Conservation (phyloP, 2,797 vertebrate species). For the Rachycentron canadum region DNA sequence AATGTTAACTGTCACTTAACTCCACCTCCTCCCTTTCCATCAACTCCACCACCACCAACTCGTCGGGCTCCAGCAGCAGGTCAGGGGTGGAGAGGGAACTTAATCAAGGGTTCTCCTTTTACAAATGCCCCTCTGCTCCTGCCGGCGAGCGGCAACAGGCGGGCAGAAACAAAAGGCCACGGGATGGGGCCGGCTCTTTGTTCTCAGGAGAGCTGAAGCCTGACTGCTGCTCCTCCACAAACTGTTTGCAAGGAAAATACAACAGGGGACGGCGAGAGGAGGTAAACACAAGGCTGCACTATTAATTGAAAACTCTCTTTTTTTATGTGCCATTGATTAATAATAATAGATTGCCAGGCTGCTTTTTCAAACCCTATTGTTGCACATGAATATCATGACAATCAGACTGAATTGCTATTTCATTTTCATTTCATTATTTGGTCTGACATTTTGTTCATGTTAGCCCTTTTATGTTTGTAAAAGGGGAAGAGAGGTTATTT, state of each 20-base stretch:
- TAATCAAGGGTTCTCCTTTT: conserved; percentile 86
- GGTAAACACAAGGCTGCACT: conserved; percentile 10
- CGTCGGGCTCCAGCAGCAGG: conserved; percentile 63
- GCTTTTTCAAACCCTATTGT: conserved; percentile 4
- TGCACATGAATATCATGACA: conserved; percentile 7
- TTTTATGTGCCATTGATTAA: neutral
- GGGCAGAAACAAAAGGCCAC: conserved; percentile 60
- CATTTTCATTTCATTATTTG: neutral
- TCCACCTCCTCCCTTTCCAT: neutral
- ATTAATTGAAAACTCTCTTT: neutral
- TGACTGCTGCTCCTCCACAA: conserved; percentile 28
- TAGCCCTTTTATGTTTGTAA: neutral
- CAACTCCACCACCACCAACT: conserved; percentile 25
- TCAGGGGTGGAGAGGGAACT: conserved; percentile 78
- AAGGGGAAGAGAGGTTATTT: neutral
- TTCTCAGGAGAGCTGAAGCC: conserved; percentile 42
- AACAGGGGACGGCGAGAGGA: neutral
- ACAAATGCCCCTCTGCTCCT: conserved; percentile 76
- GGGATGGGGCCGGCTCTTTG: conserved; percentile 56
- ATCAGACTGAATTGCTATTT: neutral
- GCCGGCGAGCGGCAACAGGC: conserved; percentile 48
- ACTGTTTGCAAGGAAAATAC: conserved; percentile 5
- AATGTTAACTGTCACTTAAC: conserved; percentile 85
- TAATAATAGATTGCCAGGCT: conserved; percentile 3
- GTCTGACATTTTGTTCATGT: neutral